Base-by-base conservation (phyloP, 2,888 invertebrate species). In the Meiosimyza decipiens region DNA sequence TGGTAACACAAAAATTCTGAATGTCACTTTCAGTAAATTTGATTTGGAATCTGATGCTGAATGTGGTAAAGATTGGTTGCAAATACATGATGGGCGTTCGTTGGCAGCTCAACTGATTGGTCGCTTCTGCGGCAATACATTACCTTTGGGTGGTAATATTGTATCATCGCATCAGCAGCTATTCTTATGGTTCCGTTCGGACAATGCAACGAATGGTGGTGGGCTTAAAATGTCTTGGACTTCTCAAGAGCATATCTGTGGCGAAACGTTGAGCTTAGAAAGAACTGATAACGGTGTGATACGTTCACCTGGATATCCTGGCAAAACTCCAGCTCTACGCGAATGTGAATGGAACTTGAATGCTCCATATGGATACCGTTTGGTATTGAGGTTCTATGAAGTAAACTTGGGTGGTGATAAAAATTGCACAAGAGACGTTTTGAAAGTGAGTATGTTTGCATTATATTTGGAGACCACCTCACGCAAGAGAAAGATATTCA, bases 221-320 rank as follows among this genome's bases (percentile, higher is more conserved):
- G 95, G 95, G 0, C 96, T 97, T 84, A 88, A 91, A 51, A 86
- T 97, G 51, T 90, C 89, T 71, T 98, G 97, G 96, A 91, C 87
- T 47, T 91, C 93, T n/a, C 89, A 91, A 18, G 83, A 88, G 13
- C 93, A 95, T 72, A 87, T 89, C 65, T 94, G 95, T 81, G 96
- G 96, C 66, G 94, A 92, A 0, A 87, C 87, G 9, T 80, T 92
- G 0, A 89, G 89, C 0, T 68, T 81, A 4, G 83, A 85, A 0
- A 87, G 50, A 1, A 59, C 33, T 2, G 78, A 89, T 5, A 91
- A 92, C 79, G 97, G 97, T 1, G 89, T 91, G 0, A 90, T 98
- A 54, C 90, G 90, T 72, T 96, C 96, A 1, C 97, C 97, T 0
- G 96, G 96, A 0, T 95, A 94, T 78, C 97, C 97, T 0, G 94